Conservation (phyloP, 2,113 vertebrate genomes). For the Conger conger region DNA sequence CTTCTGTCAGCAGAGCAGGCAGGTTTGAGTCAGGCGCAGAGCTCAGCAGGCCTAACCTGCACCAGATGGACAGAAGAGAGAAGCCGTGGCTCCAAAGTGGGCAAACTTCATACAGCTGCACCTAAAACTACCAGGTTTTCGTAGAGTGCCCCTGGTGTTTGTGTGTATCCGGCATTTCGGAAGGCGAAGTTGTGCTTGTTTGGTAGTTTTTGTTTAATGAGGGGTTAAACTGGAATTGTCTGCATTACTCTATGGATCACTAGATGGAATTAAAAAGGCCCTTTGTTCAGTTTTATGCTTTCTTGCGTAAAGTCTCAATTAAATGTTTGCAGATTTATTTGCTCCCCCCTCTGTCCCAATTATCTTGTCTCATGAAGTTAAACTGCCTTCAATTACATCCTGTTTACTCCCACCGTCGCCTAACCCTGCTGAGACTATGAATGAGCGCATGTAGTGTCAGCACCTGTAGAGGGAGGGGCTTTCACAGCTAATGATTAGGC, state of each 20-base stretch:
- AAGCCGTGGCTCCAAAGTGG: slow-evolving; percentile 53
- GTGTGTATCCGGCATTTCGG: not conserved
- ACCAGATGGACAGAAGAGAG: slow-evolving; percentile 50
- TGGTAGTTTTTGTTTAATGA: slow-evolving; percentile 6
- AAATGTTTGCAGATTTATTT: slow-evolving; percentile 48
- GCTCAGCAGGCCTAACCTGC: slow-evolving; percentile 41
- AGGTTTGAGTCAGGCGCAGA: slow-evolving; percentile 57
- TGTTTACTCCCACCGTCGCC: slow-evolving; percentile 57
- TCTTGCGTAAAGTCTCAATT: slow-evolving; percentile 43
- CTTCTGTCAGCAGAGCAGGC: slow-evolving; percentile 17
- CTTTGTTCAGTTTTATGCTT: slow-evolving; percentile 15
- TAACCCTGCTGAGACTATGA: slow-evolving; percentile 47
- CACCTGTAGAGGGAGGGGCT: slow-evolving; percentile 52
- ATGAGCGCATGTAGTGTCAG: slow-evolving; percentile 43
- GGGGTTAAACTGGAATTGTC: slow-evolving; percentile 3
- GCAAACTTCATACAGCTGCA: too few relatives aligned
- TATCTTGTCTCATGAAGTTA: slow-evolving; percentile 60
- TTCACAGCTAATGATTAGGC: slow-evolving; percentile 47
- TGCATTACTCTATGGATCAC: not conserved
- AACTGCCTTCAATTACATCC: slow-evolving; percentile 64
- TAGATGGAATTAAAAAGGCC: slow-evolving; percentile 4
- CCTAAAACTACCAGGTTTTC: not conserved
- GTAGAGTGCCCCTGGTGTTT: slow-evolving; percentile 2
- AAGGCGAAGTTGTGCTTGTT: slow-evolving; percentile 1
- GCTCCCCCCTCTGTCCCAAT: slow-evolving; percentile 47